phyloP scores from a whole-genome alignment of 64 coral and sea anemone genomes.

The Pocillopora verrucosa region DNA sequence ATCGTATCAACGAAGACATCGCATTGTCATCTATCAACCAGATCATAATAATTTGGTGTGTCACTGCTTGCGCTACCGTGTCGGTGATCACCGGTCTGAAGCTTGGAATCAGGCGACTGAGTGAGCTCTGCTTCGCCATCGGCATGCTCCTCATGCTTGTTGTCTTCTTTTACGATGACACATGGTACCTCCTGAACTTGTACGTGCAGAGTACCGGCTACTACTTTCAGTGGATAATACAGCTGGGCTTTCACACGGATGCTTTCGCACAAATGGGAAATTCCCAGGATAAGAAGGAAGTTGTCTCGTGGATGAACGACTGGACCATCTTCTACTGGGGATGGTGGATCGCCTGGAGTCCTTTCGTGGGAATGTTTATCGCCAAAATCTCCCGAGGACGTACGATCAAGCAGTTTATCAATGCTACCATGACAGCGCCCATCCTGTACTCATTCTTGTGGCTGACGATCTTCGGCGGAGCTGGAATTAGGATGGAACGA shows the following conservation, averaged over 20 bases:
- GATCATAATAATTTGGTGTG: slow-evolving; percentile 43
- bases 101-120: slow-evolving; percentile 38
- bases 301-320: slow-evolving; percentile 31
- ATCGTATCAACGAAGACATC: slow-evolving; percentile 24
- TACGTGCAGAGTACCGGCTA: slow-evolving; percentile 39
- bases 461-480: slow-evolving; percentile 38
- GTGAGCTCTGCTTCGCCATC: slow-evolving; percentile 39
- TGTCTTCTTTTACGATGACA: slow-evolving; percentile 54
- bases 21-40: slow-evolving; percentile 21
- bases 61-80: slow-evolving; percentile 34
- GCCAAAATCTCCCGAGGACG: slow-evolving; percentile 47
- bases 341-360: slow-evolving; percentile 51
- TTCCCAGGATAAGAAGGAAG: slow-evolving; percentile 18
- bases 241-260: slow-evolving; percentile 43
- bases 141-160: slow-evolving; percentile 48
- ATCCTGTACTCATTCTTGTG: slow-evolving; percentile 50
- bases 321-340: slow-evolving; percentile 60
- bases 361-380: slow-evolving; percentile 46
- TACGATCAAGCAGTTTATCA: slow-evolving; percentile 54
- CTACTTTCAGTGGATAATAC: slow-evolving; percentile 48
- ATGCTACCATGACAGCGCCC: slow-evolving; percentile 33
- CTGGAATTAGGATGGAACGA: slow-evolving; percentile 38
- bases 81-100: slow-evolving; percentile 43
- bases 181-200: slow-evolving; percentile 44
- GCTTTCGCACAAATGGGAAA: slow-evolving; percentile 45